These are phyloP conservation scores for Neodiprion fabricii DNA, from an alignment of 1,140 invertebrate species.

Conservation along the genomic window DNA sequence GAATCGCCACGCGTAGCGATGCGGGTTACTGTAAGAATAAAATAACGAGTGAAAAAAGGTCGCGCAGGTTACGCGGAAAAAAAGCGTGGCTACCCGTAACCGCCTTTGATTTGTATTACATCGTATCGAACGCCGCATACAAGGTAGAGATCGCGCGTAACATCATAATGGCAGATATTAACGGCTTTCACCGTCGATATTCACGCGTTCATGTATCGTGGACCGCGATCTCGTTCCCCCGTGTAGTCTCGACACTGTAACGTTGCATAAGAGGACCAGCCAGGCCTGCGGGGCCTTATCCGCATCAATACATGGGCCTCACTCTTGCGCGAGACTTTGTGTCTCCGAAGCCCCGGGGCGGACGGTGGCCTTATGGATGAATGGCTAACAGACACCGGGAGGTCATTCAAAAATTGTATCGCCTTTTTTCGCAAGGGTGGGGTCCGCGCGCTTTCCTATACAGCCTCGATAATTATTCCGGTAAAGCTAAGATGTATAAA, in stretches of 20 bases:
- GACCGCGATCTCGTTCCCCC: slow-evolving; percentile 44
- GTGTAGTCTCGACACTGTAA: slow-evolving; percentile 21
- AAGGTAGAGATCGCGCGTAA: background rate
- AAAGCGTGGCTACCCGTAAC: too few relatives aligned
- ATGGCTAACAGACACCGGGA: too few relatives aligned
- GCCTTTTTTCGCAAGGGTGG: too few relatives aligned
- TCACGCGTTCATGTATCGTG: slow-evolving; percentile 19
- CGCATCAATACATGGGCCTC: background rate
- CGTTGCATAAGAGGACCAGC: slow-evolving; percentile 35
- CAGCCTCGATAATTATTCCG: too few relatives aligned
- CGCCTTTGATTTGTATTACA: too few relatives aligned
- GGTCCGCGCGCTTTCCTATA: too few relatives aligned
- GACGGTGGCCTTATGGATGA: too few relatives aligned
- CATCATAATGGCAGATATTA: slow-evolving; percentile 26
- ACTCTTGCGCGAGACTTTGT: too few relatives aligned
- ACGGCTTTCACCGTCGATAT: slow-evolving; percentile 48
- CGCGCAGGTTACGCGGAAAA: too few relatives aligned
- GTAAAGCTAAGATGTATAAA: too few relatives aligned
- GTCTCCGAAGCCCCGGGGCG: too few relatives aligned
- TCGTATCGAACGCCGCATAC: background rate
- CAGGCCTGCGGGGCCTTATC: slow-evolving; percentile 22
- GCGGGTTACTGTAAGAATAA: slow-evolving; percentile 8
- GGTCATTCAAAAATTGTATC: too few relatives aligned
- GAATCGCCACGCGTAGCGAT: background rate
- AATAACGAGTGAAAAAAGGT: background rate